Conservation (phyloP, 2,888 invertebrate species). For the Nomada lathburiana region DNA sequence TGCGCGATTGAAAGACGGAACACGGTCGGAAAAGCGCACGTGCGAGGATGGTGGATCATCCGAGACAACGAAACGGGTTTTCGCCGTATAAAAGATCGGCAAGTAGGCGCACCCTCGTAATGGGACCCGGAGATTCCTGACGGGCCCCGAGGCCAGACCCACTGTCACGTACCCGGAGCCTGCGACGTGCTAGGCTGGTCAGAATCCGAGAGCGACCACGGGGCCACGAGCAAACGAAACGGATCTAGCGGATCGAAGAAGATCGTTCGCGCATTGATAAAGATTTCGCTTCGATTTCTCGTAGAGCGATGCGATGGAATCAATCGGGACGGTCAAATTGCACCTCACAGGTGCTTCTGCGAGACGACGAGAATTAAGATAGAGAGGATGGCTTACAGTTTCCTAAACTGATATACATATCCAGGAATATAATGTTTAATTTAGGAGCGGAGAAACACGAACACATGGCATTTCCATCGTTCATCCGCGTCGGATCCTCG, state of each 20-base stretch:
- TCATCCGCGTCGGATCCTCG: conserved; percentile 21
- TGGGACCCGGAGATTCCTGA: conserved; percentile 77
- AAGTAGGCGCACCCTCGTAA: conserved; percentile 77
- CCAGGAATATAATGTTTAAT: too few species aligned
- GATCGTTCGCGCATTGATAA: conserved; percentile 29
- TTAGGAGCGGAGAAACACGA: not conserved
- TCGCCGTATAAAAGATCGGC: conserved; percentile 75
- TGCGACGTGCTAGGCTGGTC: conserved; percentile 66
- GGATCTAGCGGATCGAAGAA: conserved; percentile 65
- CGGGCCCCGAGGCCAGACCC: conserved; percentile 75
- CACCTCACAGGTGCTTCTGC: not conserved
- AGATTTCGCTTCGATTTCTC: conserved; percentile 2
- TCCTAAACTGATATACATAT: too few species aligned
- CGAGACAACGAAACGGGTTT: conserved; percentile 71
- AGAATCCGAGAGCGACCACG: conserved; percentile 56
- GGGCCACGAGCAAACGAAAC: conserved; percentile 22
- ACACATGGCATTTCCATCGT: conserved; percentile 31
- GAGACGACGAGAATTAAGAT: not conserved
- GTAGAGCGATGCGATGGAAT: too few species aligned
- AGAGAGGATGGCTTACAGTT: not conserved
- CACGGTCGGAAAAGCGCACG: conserved; percentile 53
- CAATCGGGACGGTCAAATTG: too few species aligned
- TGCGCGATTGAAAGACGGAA: conserved; percentile 31
- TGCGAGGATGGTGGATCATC: conserved; percentile 35
- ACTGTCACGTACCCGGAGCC: conserved; percentile 71